Conservation (phyloP, 2,888 invertebrate genomes). For the Branchipolynoe longqiensis region DNA sequence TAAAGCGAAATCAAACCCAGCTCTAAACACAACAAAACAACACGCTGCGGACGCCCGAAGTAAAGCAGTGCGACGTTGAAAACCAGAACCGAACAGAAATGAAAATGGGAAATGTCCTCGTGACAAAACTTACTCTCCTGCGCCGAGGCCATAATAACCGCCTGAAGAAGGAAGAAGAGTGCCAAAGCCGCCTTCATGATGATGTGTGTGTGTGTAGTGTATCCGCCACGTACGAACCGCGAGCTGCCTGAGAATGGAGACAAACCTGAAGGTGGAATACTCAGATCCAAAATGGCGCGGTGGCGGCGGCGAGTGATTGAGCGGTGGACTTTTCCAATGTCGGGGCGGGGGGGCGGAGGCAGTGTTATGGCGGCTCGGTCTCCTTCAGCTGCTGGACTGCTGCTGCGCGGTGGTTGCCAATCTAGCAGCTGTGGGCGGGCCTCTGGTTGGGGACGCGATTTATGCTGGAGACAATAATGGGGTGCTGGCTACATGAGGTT, state of each 20-base stretch:
- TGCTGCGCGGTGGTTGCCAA: no score
- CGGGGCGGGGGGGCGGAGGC: slow-evolving; percentile 3
- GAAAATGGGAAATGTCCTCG: background rate
- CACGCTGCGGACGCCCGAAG: background rate
- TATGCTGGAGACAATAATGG: no score
- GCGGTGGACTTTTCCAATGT: slow-evolving; percentile 25
- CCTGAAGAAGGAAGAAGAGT: slow-evolving; percentile 36
- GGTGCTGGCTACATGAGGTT: no score
- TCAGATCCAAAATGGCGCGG: slow-evolving; percentile 51
- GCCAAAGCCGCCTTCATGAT: slow-evolving; percentile 44
- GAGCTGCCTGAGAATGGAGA: background rate
- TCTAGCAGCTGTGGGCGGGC: no score
- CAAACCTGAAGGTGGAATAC: background rate
- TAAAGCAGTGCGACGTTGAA: slow-evolving; percentile 7
- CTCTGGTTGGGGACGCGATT: no score
- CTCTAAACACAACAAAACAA: no score
- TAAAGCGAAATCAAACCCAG: background rate
- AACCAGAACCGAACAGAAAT: background rate
- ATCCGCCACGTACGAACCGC: background rate
- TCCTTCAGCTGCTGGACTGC: no score
- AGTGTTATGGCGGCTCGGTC: no score
- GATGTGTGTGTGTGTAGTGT: background rate
- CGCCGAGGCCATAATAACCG: slow-evolving; percentile 53
- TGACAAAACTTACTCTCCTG: slow-evolving; percentile 59
- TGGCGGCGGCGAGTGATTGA: slow-evolving; percentile 12